Conservation (phyloP, 2,888 invertebrate species). For the Pegoplata infirma region DNA sequence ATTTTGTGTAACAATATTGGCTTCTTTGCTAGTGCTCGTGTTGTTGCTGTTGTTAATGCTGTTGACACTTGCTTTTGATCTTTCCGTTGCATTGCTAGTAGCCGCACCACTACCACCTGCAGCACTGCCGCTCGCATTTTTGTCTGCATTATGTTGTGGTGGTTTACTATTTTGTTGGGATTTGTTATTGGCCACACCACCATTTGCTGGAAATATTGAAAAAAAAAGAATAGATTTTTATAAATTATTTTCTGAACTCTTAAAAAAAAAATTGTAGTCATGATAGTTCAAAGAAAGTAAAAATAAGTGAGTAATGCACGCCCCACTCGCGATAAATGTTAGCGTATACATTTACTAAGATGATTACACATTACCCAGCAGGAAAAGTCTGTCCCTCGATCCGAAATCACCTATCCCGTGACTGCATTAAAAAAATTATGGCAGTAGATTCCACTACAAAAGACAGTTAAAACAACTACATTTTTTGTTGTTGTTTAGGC, state of each 20-base stretch:
- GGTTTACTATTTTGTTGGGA: conserved; percentile 72
- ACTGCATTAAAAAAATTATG: too few relatives aligned
- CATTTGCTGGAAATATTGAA: conserved; percentile 71
- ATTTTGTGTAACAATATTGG: conserved; percentile 66
- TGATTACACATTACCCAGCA: too few relatives aligned
- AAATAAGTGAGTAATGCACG: conserved; percentile 6
- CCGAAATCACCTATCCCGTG: too few relatives aligned
- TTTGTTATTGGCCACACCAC: conserved; percentile 76
- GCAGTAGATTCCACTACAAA: too few relatives aligned
- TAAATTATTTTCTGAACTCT: neutral
- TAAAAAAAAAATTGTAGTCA: neutral
- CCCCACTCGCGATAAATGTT: too few relatives aligned
- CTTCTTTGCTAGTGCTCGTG: conserved; percentile 68
- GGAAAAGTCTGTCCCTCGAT: too few relatives aligned
- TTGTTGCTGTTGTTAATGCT: conserved; percentile 66
- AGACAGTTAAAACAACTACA: too few relatives aligned
- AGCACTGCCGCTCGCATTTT: conserved; percentile 67
- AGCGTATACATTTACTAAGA: too few relatives aligned
- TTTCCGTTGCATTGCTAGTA: conserved; percentile 68
- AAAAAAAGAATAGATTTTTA: conserved; percentile 10
- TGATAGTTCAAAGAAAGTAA: neutral
- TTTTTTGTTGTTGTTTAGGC: too few relatives aligned
- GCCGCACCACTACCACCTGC: conserved; percentile 61
- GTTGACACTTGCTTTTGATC: conserved; percentile 67
- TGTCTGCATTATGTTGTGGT: conserved; percentile 73